Evolutionary conservation across 2,888 invertebrate species (phyloP), one percentile per base, ranked within the genome.

Genomic region (Meliscaeva auricollis): DNA sequence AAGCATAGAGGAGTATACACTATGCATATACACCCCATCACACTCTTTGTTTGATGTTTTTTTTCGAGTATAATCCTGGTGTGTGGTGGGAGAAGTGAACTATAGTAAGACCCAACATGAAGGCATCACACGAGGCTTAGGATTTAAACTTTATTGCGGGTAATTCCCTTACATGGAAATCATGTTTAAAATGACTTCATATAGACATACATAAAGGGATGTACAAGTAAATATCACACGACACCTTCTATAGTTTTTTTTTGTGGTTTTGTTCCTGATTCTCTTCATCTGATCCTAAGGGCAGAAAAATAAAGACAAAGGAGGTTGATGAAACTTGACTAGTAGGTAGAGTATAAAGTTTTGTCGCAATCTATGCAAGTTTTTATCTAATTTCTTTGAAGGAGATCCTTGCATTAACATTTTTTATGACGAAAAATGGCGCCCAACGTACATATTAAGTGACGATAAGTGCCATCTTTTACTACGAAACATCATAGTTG

Each of bases 101-200:
- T 6, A 30, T 3, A 9, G 13, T 9, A 56, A 62, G 46, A 64
- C 44, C 66, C 64, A 73, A 68, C 82, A 82, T 69, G 74, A 78
- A 70, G 74, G 70, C 87, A 87, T 87, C 87, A 87, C 87, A 87
- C 87, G 82, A 82, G 82, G 87, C 87, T 87, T 87, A 87, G 87
- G 82, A 74, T 74, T 82, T 26, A 64, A 82, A 87, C 77, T 82
- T 87, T 85, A 85, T 85, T 76, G 69, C n/a, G 76, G 68, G 81
- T 85, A 81, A 85, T 85, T 76, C 85, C 30, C 72, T 68, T 52
- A 69, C 77, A 85, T 68, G 76, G 69, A 85, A 81, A 76, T 85
- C 85, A 77, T 85, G 85, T 81, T 81, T 52, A 50, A 76, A 83
- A 78, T 56, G 50, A 74, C 79, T 74, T 79, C 56, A 68, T 52